Conservation (phyloP, 1,140 invertebrate species). For the Eciton burchellii region DNA sequence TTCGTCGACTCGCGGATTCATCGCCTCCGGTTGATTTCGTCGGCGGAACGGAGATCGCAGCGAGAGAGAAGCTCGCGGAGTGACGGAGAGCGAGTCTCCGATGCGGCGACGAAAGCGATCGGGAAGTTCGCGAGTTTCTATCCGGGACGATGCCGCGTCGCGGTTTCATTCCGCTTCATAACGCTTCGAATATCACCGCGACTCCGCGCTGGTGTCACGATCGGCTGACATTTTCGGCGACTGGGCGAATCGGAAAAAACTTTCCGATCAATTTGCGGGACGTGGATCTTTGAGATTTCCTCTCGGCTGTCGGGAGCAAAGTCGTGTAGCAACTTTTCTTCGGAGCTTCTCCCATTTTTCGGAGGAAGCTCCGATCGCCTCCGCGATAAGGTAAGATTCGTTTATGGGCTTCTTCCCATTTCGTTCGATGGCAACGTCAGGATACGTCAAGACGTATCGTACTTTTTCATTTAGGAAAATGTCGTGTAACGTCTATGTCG, state of each 20-base stretch:
- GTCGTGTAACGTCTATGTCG: conserved; percentile 19
- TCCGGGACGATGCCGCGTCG: conserved; percentile 13
- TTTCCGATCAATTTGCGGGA: conserved; percentile 6
- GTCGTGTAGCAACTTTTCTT: conserved; percentile 5
- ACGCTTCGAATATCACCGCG: conserved; percentile 12
- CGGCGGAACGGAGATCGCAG: conserved; percentile 15
- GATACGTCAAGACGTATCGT: conserved; percentile 24
- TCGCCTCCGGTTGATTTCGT: conserved; percentile 31
- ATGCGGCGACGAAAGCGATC: conserved; percentile 11
- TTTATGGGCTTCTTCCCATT: too few species aligned
- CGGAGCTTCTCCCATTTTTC: conserved; percentile 19
- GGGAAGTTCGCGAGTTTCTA: neutral
- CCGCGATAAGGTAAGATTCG: conserved; percentile 2
- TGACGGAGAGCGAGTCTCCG: too few species aligned
- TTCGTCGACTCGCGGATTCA: conserved; percentile 2
- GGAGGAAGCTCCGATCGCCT: conserved; percentile 29
- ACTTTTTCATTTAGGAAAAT: conserved; percentile 34
- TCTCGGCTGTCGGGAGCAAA: neutral
- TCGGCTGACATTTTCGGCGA: neutral
- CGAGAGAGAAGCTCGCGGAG: too few species aligned
- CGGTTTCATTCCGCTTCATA: conserved; percentile 10
- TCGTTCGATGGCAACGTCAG: too few species aligned
- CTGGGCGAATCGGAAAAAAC: conserved; percentile 5
- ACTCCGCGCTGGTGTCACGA: too few species aligned
- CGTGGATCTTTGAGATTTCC: neutral